phyloP scores from a whole-genome alignment of 2,113 vertebrate species.

The Lasiurus cinereus region DNA sequence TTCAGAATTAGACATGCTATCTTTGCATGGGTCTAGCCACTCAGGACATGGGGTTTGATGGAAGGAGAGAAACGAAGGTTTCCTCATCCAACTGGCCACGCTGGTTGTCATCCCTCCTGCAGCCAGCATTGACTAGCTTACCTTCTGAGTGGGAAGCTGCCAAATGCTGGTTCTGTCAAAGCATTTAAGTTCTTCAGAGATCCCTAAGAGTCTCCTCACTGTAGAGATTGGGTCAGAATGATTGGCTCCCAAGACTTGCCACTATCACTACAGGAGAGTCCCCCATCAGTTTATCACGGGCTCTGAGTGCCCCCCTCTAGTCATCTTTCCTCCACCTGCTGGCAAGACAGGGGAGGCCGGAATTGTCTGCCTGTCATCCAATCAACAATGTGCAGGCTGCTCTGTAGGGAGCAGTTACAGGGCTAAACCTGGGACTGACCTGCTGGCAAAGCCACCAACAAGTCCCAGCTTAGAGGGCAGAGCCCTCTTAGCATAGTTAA shows the following conservation, averaged over 20 bases:
- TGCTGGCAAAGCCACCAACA: too few relatives aligned
- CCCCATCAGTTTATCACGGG: neutral
- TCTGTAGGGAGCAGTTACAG: too few relatives aligned
- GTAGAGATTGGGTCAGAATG: neutral
- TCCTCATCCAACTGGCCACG: neutral
- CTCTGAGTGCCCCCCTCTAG: neutral
- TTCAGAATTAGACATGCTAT: neutral
- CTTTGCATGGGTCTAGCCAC: neutral
- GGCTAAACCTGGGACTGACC: too few relatives aligned
- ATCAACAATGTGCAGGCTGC: neutral
- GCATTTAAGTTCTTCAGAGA: neutral
- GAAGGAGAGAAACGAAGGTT: neutral
- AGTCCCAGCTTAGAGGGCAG: too few relatives aligned
- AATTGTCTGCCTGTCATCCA: neutral
- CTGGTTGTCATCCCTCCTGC: neutral
- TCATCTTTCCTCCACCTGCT: neutral
- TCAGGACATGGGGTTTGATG: neutral
- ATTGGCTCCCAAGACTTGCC: neutral
- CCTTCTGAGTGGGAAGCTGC: neutral
- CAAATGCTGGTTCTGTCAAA: neutral
- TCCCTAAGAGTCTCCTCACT: neutral
- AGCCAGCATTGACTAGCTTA: neutral
- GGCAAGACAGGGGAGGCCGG: neutral
- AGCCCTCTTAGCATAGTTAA: too few relatives aligned
- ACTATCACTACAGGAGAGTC: neutral